Evolutionary conservation across 1,140 invertebrate genomes (phyloP), one percentile per base, ranked within the genome.

Genomic region (Thalassaphorura encarpata): DNA sequence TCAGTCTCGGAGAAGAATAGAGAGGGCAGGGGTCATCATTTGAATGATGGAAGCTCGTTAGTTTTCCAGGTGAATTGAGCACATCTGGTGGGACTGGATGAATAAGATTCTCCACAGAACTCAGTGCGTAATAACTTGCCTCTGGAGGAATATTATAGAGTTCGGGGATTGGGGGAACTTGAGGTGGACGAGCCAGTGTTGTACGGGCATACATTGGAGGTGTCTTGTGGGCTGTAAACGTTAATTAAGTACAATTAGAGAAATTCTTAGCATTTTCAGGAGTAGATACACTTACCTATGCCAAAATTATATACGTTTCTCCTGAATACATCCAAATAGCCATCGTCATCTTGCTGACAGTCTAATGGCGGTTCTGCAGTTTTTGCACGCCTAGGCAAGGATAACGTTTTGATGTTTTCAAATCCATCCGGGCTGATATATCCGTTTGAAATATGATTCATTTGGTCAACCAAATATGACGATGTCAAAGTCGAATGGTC

Each of bases 391-490:
- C n/a, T n/a, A n/a, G n/a, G n/a, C n/a, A n/a, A n/a, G n/a, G n/a
- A n/a, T n/a, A n/a, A n/a, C n/a, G n/a, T n/a, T n/a, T n/a, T n/a
- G n/a, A n/a, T n/a, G n/a, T n/a, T n/a, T n/a, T n/a, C n/a, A n/a
- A 40, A 54, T 51, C 19, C 58, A 55, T 27, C 50, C 43, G n/a
- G n/a, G n/a, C 40, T 56, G 59, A 60, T 56, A n/a, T n/a, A 61
- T 28, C 53, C 61, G 54, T 56, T 52, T 51, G 56, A 53, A 52
- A 54, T 52, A 59, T 72, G 72, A 55, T 75, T 73, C 53, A 71
- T 72, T 56, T 73, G 69, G 6, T 87, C 85, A 70, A 85, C 85
- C 66, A 85, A 76, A 74, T 85, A 89, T 31, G 83, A 84, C 65
- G 84, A 86, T 23, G 82, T 77, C 45, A 80, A 79, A 59, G 80